Percentiles rank a stretch among this genome's conserved stretches.
These are phyloP conservation scores for Gonioctena quinquepunctata DNA, from an alignment of 1,140 invertebrate genomes.

Conservation along the genomic window DNA sequence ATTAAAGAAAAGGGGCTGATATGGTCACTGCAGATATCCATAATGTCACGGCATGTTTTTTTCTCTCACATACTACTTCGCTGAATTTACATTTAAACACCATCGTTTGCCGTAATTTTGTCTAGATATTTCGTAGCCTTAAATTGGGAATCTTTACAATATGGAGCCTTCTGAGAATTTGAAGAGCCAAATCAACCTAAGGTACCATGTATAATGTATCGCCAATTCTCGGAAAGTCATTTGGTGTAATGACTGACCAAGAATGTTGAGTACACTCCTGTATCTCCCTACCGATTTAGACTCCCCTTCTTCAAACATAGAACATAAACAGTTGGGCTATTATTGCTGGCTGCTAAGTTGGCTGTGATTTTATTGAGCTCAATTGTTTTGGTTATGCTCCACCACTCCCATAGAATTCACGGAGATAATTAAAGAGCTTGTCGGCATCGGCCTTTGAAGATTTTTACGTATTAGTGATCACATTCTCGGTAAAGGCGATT, in stretches of 20 bases:
- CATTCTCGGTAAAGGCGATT: conserved; percentile 8
- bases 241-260: neutral
- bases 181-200: too few species aligned
- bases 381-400: conserved; percentile 22
- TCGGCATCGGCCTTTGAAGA: conserved; percentile 13
- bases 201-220: too few species aligned
- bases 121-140: too few species aligned
- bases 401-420: conserved; percentile 14
- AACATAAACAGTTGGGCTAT: conserved; percentile 4
- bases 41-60: too few species aligned
- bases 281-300: neutral
- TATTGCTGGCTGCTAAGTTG: conserved; percentile 10
- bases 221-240: too few species aligned
- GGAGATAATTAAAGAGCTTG: conserved; percentile 21
- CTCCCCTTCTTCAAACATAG: conserved; percentile 3
- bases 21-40: too few species aligned
- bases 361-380: conserved; percentile 16
- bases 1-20: too few species aligned
- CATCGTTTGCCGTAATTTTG: too few species aligned
- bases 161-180: too few species aligned
- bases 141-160: too few species aligned
- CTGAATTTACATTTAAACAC: too few species aligned
- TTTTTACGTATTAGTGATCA: conserved; percentile 19
- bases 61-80: too few species aligned
- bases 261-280: neutral